Base-by-base conservation (phyloP, 1,140 invertebrate genomes). In the Sminthurides bifidus region DNA sequence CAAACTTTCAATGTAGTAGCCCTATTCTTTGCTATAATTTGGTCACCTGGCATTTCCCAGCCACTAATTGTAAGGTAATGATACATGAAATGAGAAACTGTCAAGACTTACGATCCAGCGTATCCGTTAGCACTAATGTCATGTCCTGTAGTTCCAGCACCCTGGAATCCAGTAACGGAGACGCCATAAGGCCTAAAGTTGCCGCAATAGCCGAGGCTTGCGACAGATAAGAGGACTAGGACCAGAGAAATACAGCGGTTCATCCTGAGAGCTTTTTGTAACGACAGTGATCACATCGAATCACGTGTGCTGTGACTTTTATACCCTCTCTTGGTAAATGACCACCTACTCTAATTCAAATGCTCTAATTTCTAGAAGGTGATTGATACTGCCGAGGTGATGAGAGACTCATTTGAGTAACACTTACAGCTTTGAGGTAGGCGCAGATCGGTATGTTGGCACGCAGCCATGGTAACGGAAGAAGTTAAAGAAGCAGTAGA, bases 101-200 rank as follows among this genome's bases (percentile, higher is more conserved):
- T 35, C 19, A 54, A 49, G 41, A 43, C 44, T 61, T 45, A 61
- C 59, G 56, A 43, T 43, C 60, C 60, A 44, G 60, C 60, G 33
- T 61, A 61, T 26, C 60, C 60, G 26, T 29, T 29, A n/a, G 60
- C 60, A 35, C 50, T 44, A 23, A 54, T 54, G 31, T 61, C 60
- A 35, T 61, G 60, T 14, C 56, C 50, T 5, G 52, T 54, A 8
- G 49, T 52, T 6, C 49, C 56, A 5, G 49, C 41, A 8, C 56
- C 56, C 21, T 44, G 48, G 31, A 58, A 58, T 45, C 56, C 56
- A 30, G 48, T 52, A 3, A 52, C 49, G 24, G 37, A 44, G 14
- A 58, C 56, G 15, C 56, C 48, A 35, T 58, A 58, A 29, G 52
- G 50, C 2, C 50, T 14, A 40, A 38, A 38, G 40, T 52, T 52